Base-by-base conservation (phyloP, 1,140 invertebrate species). In the Cherax destructor region DNA sequence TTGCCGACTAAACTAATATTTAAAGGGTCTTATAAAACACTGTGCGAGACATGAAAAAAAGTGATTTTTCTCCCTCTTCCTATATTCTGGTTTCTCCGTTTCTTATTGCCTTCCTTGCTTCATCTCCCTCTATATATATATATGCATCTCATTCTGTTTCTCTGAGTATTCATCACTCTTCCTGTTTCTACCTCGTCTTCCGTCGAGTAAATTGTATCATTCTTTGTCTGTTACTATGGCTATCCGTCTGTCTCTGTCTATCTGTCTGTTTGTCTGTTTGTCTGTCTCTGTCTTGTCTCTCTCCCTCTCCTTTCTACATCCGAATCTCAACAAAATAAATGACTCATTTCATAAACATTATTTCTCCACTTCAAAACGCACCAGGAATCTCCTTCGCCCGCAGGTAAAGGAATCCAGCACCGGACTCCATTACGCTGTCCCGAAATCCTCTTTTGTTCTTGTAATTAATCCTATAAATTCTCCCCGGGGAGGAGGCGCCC, bases 381-480 rank as follows among this genome's bases (percentile, higher is more conserved):
- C 0, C 10, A 5, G 13, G 16, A 16, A 16, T 69, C 61, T n/a
- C 61, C 61, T 30, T 24, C 69, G 18, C 69, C 24, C 69, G 6
- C 5, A 21, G 69, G 69, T 21, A 74, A 24, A 74, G 21, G 69
- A 74, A 24, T 74, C 69, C n/a, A 30, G 24, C 69, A 74, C 69
- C 69, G 30, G 5, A 74, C 6, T 74, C 69, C 69, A 74, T 74
- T 74, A 74, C 6, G 18, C 30, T 41, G n/a, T 7, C n/a, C 6
- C 4, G 69, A 30, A 30, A 69, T 69, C 61, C 21, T 69, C 69
- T 74, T 30, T 74, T 74, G 69, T 74, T 74, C 69, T n/a, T 7
- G 69, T 74, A 74, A 74, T 74, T 74, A 30, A 24, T 24, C 16
- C 69, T 74, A 74, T 74, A 74, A 74, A 74, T 74, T 74, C 69